Percentiles rank a stretch among this genome's conserved stretches.
Evolutionary conservation across 2,113 vertebrate genomes (phyloP).

Genomic region (Melanocharis versteri): DNA sequence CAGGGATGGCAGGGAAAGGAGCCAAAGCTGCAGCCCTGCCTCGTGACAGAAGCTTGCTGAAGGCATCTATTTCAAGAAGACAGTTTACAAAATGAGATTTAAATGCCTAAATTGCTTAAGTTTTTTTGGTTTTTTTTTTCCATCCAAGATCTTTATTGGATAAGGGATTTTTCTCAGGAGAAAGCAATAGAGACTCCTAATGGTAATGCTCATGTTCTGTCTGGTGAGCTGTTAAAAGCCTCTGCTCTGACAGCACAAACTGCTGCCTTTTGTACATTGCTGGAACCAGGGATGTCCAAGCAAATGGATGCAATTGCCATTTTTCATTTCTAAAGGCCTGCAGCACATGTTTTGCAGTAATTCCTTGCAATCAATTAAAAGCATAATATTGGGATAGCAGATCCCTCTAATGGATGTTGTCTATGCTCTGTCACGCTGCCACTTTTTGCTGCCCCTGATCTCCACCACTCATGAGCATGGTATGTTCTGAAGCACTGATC

Average conservation of each 20-base stretch:
- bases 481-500: not conserved
- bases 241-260: not conserved
- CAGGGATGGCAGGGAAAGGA: not conserved
- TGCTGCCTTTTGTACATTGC: not conserved
- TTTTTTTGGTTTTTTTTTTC: rapidly evolving
- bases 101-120: not conserved
- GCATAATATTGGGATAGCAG: rapidly evolving
- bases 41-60: not conserved
- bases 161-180: not conserved
- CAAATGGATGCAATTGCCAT: not conserved
- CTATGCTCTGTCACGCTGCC: rapidly evolving
- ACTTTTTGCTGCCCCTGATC: not conserved
- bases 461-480: rapidly evolving
- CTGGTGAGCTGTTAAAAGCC: not conserved
- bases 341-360: not conserved
- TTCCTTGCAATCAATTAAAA: not conserved
- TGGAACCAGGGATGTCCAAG: not conserved
- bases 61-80: not conserved
- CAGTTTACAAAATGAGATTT: not conserved
- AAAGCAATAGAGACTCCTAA: not conserved
- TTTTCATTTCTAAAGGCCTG: not conserved
- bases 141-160: not conserved
- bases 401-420: not conserved
- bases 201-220: rapidly evolving
- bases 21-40: not conserved